Base-by-base conservation (phyloP, 2,797 vertebrate species). In the Myotis daubentonii region DNA sequence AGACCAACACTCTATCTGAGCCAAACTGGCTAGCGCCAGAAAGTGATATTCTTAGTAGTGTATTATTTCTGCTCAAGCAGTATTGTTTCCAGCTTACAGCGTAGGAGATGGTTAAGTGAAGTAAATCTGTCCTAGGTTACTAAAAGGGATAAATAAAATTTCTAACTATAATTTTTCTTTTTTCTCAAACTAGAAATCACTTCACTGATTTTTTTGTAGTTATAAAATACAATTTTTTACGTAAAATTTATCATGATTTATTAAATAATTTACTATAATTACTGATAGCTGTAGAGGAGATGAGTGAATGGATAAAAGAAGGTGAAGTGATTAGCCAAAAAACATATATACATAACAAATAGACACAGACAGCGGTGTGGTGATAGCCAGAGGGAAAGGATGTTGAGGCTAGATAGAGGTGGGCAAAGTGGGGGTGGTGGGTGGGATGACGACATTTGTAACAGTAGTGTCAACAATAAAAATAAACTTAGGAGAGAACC, bases 101-200 rank as follows among this genome's bases (percentile, higher is more conserved):
- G 33, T 4, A 79, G 75, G 49, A 81, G 72, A 49, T 33, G 82
- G 11, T 62, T 53, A 25, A 38, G 62, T 30, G 3, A 33, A 72
- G 16, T 17, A 80, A 9, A 20, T 25, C 10, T 81, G 76, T 60
- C n/a, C 65, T 38, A 47, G n/a, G 20, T 6, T 72, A 57, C 49
- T 83, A 60, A 20, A 25, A 60, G 6, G 15, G 16, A 2, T 75
- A 88, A 91, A 55, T 55, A 62, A 89, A 82, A 74, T 80, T 6
- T 41, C 33, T 30, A 71, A 23, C 12, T 79, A 4, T 93, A 70
- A 83, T 78, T 78, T 80, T 85, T 92, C 38, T 57, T 91, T 33
- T 60, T 91, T 92, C 41, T 74, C 25, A 55, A 89, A 87, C 84
- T 51, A 79, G 7, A 94, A 91, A 84, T 81, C 62, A 47, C 2